Base-by-base conservation (phyloP, 2,797 vertebrate genomes). In the Brachyrhaphis roseni region DNA sequence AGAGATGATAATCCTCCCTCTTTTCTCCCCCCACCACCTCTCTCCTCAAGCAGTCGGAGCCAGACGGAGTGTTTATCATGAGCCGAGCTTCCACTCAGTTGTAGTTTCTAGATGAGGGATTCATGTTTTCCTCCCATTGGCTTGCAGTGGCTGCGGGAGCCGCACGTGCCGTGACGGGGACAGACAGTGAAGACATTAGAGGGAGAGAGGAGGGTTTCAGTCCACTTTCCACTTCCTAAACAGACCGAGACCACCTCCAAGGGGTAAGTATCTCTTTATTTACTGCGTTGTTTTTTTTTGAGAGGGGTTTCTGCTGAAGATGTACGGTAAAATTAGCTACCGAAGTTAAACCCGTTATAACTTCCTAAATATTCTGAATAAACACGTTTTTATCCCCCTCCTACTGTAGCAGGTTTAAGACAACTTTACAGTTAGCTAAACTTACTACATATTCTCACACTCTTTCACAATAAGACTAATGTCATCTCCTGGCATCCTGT, bases 71-170 rank as follows among this genome's bases (percentile, higher is more conserved):
- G 84, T 78, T 85, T 23, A 72, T 77, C 70, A 43, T 28, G 78
- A 82, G 76, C 80, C 64, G 34, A 53, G 47, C 49, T 64, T 64
- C 51, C 85, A 76, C 43, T 72, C 77, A 43, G 78, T 18, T 71
- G 80, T 79, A 77, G 41, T 87, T 86, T 39, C 46, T 90, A 79
- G 88, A 90, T 88, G 91, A 89, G 82, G 76, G 80, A 83, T 83
- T 81, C 83, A 51, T 82, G 86, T 87, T 82, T 86, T 57, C 70
- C 64, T 77, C 78, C 62, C 72, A 57, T 76, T 88, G 87, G 89
- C 78, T 82, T 84, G 23, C 74, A 39, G 80, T 26, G 36, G 72
- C 80, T 62, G 66, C 74, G 77, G 78, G 88, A 84, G 76, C 70
- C 43, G 71, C 78, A 78, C 18, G 72, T 72, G 72, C 82, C 28